These are phyloP conservation scores for Hypocryptadius cinnamomeus DNA, from an alignment of 2,113 vertebrate genomes.

Conservation along the genomic window DNA sequence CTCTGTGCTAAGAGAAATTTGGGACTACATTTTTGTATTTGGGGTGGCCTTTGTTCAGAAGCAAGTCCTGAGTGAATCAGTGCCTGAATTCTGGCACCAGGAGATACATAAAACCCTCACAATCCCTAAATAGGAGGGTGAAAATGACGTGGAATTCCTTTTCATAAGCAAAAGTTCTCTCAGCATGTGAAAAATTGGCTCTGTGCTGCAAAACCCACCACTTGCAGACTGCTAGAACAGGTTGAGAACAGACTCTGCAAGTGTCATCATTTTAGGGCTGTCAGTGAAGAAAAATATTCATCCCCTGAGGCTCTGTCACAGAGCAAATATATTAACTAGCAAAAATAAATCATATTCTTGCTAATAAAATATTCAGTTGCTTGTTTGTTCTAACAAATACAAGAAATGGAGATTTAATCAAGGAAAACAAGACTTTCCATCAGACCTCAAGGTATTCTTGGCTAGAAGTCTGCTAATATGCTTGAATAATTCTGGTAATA, in stretches of 20 bases:
- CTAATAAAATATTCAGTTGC: slow-evolving; percentile 27
- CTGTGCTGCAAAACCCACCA: not conserved
- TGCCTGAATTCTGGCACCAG: not conserved
- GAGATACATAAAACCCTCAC: not conserved
- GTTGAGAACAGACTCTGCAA: not conserved
- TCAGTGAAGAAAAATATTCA: slow-evolving; percentile 7
- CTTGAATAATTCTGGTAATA: slow-evolving; percentile 10
- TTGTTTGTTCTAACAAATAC: not conserved
- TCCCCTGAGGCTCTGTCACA: not conserved
- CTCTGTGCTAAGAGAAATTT: not conserved
- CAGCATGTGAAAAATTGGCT: not conserved
- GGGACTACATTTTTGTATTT: not conserved
- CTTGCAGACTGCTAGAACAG: not conserved
- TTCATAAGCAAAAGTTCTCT: not conserved
- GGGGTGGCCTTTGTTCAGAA: not conserved
- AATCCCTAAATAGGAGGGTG: not conserved
- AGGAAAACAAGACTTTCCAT: slow-evolving; percentile 19
- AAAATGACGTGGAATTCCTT: not conserved
- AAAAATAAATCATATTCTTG: not conserved
- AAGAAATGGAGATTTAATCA: slow-evolving; percentile 24
- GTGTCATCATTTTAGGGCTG: not conserved
- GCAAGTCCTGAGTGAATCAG: not conserved
- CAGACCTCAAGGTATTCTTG: slow-evolving; percentile 29
- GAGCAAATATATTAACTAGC: slow-evolving; percentile 12
- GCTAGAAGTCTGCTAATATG: slow-evolving; percentile 8